Percentiles rank a stretch among this genome's conserved stretches.
phyloP scores from a whole-genome alignment of 2,797 vertebrate species.

The Xenentodon cancila region DNA sequence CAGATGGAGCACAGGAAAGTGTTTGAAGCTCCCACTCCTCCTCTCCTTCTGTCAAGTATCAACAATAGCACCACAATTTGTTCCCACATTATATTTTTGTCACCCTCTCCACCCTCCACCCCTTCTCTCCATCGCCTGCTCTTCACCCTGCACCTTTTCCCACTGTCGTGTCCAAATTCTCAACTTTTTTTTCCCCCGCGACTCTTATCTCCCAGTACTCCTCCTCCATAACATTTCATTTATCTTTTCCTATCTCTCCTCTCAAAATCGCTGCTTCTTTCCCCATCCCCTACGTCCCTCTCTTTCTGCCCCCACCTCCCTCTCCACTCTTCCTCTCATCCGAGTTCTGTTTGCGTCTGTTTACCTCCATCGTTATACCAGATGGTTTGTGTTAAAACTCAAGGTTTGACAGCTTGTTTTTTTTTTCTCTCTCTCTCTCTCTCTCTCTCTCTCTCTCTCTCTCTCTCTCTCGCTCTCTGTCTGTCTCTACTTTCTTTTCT shows the following conservation, averaged over 20 bases:
- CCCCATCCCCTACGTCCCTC: slow-evolving; percentile 42
- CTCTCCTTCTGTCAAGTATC: slow-evolving; percentile 72
- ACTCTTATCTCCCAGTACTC: slow-evolving; percentile 42
- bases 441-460: too few species aligned
- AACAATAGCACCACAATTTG: slow-evolving; percentile 66
- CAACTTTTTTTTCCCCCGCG: slow-evolving; percentile 6
- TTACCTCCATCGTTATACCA: slow-evolving; percentile 78
- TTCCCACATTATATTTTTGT: slow-evolving; percentile 60
- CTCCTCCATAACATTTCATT: slow-evolving; percentile 46
- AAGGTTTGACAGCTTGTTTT: slow-evolving; percentile 74
- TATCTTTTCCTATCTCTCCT: slow-evolving; percentile 56
- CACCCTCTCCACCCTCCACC: slow-evolving; percentile 40
- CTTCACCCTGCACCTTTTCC: slow-evolving; percentile 54
- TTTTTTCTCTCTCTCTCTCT: slow-evolving; percentile 14
- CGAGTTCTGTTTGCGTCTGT: slow-evolving; percentile 67
- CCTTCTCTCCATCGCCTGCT: slow-evolving; percentile 49
- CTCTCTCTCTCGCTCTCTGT: neutral
- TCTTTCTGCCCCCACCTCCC: slow-evolving; percentile 18
- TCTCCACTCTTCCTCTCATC: slow-evolving; percentile 41
- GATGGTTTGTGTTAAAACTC: slow-evolving; percentile 84
- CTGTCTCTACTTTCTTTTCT: slow-evolving; percentile 28
- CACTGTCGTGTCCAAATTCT: slow-evolving; percentile 28
- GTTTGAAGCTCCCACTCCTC: slow-evolving; percentile 68
- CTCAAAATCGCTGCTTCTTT: slow-evolving; percentile 50
- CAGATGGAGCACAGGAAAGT: slow-evolving; percentile 45